Evolutionary conservation across 2,888 invertebrate species (phyloP).

Genomic region (Apotomis turbidana): DNA sequence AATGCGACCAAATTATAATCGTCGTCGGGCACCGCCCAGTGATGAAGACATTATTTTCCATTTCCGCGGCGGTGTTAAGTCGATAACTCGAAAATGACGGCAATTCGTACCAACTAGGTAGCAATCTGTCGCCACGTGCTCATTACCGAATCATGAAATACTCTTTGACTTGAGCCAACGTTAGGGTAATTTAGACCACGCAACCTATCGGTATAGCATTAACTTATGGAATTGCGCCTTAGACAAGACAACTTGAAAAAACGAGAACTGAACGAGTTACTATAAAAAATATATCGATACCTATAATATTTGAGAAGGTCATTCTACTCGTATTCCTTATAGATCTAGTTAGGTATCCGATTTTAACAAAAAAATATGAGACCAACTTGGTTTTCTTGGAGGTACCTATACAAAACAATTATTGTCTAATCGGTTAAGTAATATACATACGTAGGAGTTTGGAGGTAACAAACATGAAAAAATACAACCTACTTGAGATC

Average conservation of each 20-base stretch:
- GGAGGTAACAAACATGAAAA: too few species aligned
- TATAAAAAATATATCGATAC: too few species aligned
- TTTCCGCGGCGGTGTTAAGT: constrained; percentile 78
- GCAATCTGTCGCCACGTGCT: constrained; percentile 66
- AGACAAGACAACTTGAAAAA: constrained; percentile 4
- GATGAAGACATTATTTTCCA: constrained; percentile 83
- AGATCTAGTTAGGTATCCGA: too few species aligned
- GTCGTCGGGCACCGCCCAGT: constrained; percentile 67
- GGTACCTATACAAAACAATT: too few species aligned
- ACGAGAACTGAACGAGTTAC: too few species aligned
- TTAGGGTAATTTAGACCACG: constrained; percentile 46
- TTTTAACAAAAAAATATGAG: too few species aligned
- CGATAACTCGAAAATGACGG: constrained; percentile 83
- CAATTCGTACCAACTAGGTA: constrained; percentile 70
- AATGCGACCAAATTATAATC: constrained; percentile 77
- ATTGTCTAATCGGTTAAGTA: too few species aligned
- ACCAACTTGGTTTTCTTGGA: too few species aligned
- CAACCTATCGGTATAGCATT: constrained; percentile 34
- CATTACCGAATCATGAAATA: constrained; percentile 70
- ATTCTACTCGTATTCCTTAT: too few species aligned
- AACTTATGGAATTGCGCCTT: constrained; percentile 20
- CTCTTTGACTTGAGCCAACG: constrained; percentile 48
- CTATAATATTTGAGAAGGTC: too few species aligned
- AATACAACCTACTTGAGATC: too few species aligned
- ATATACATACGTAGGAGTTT: too few species aligned